Evolutionary conservation across 2,888 invertebrate species (phyloP), one percentile per base, ranked within the genome.

Genomic region (Mechanitis mazaeus): DNA sequence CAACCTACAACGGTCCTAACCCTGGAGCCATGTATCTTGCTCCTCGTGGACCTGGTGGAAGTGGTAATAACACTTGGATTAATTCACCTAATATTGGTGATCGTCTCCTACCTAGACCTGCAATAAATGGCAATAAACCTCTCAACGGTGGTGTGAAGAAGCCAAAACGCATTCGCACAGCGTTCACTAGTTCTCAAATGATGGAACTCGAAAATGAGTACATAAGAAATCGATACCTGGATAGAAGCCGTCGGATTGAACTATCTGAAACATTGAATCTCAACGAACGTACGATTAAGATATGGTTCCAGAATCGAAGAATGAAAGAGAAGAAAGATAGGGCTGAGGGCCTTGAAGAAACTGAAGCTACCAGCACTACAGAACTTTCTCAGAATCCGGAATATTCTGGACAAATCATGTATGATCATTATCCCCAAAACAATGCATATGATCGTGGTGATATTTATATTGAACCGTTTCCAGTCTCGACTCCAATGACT

Each of bases 221-320:
- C 72, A 87, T 91, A 31, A 90, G 85, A 68, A 92, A 91, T 54
- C 91, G 92, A 50, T 96, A 96, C 75, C 81, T 96, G 0, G 94
- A 94, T 72, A 91, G 95, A 33, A 92, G 94, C 0, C 87, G 94
- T 5, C 88, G 96, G 9, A 93, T 95, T 31, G 93, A 95, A 72
- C 88, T 96, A 9, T 70, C 75, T 2, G 68, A 71, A 20, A 56
- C 62, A 3, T 61, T 75, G 5, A 66, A 68, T 6, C 64, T 85
- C 28, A 81, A 81, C 57, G 85, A 86, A 63, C 76, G 83, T 1
- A 83, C 80, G 0, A 94, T 96, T 56, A 96, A 96, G 78, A 95
- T 95, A 47, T 96, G 95, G 95, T 96, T 96, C 77, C 95, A 96
- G 75, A 95, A 95, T 76, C 88, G 95, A 0, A 85, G 95, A 1